These are phyloP conservation scores for Drosophila seguyi DNA, from an alignment of 1,140 invertebrate genomes.

Conservation along the genomic window DNA sequence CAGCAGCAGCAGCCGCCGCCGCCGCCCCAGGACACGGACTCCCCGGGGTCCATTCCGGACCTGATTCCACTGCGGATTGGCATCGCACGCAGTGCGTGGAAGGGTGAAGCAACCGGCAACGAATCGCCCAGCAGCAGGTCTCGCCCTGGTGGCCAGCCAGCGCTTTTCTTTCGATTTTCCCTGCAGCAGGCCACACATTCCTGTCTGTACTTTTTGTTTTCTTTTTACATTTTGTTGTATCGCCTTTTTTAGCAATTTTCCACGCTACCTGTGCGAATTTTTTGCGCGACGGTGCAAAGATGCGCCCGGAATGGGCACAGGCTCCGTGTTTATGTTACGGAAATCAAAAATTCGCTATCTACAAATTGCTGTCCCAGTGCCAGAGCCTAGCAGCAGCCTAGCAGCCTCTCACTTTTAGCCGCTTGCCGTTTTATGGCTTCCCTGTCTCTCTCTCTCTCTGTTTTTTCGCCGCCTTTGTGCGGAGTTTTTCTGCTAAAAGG, in stretches of 20 bases:
- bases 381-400: constrained; percentile 19
- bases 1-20: constrained; percentile 16
- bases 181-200: constrained; percentile 20
- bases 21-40: constrained; percentile 70
- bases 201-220: constrained; percentile 17
- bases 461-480: constrained; percentile 41
- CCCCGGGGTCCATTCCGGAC: constrained; percentile 58
- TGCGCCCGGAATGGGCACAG: constrained; percentile 42
- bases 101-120: constrained; percentile 69
- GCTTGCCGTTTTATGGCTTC: constrained; percentile 77
- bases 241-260: constrained; percentile 70
- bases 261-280: constrained; percentile 84
- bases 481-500: constrained; percentile 58
- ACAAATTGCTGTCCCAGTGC: constrained; percentile 67
- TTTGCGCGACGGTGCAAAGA: constrained; percentile 66
- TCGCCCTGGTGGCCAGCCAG: constrained; percentile 53
- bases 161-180: constrained; percentile 39
- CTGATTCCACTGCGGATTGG: constrained; percentile 63
- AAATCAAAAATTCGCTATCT: constrained; percentile 83
- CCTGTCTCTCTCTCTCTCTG: constrained; percentile 27
- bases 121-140: constrained; percentile 57
- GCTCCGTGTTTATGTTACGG: constrained; percentile 81
- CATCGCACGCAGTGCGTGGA: constrained; percentile 59
- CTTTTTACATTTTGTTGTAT: constrained; percentile 1
- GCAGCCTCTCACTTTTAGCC: constrained; percentile 59